Evolutionary conservation across 2,888 invertebrate species (phyloP).

Genomic region (Temnothorax rugatulus): DNA sequence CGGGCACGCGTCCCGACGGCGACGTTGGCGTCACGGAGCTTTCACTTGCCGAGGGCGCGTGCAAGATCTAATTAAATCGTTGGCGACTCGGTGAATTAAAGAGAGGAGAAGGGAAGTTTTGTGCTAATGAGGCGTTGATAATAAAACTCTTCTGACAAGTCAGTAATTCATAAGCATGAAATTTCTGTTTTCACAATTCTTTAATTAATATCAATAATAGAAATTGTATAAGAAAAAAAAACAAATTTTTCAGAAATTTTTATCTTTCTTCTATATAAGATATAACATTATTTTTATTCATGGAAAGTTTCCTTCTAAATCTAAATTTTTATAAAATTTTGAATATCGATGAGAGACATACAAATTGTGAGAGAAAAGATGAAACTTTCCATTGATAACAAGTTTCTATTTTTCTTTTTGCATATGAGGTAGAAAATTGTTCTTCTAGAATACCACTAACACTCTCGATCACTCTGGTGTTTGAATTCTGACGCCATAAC

Average conservation of each 20-base stretch:
- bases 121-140: constrained; percentile 45
- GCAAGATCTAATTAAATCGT: constrained; percentile 49
- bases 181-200: neutral
- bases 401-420: constrained; percentile 10
- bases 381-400: neutral
- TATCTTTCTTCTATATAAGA: neutral
- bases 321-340: neutral
- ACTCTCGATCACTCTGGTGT: constrained; percentile 15
- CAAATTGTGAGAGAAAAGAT: neutral
- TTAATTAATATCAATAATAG: constrained; percentile 8
- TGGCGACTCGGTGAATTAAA: constrained; percentile 40
- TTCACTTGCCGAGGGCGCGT: constrained; percentile 32
- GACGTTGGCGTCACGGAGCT: constrained; percentile 17
- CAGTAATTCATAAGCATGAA: neutral
- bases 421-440: neutral
- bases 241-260: neutral
- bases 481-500: constrained; percentile 41
- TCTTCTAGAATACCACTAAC: constrained; percentile 13
- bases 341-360: neutral
- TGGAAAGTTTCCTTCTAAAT: neutral
- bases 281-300: neutral
- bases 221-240: neutral
- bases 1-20: neutral
- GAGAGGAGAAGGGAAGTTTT: constrained; percentile 37
- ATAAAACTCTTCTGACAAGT: constrained; percentile 31